phyloP scores from a whole-genome alignment of 2,797 vertebrate species.

The Holocentrus rufus region DNA sequence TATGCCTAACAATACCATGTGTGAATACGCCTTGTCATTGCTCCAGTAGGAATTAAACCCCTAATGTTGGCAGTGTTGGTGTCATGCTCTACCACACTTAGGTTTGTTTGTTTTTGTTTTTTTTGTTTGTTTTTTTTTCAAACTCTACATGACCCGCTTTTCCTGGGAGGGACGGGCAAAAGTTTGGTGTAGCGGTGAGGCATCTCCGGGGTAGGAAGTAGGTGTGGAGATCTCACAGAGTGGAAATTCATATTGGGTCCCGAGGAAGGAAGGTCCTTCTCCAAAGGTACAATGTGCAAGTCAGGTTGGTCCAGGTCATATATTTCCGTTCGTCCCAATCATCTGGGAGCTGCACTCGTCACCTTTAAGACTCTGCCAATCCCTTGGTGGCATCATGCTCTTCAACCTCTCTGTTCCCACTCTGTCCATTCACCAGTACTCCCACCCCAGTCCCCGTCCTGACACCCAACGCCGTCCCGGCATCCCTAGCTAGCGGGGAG shows the following conservation, averaged over 20 bases:
- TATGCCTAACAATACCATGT: no score
- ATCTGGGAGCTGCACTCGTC: not conserved
- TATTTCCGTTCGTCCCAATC: no score
- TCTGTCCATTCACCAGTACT: constrained; percentile 1
- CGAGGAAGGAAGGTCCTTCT: not conserved
- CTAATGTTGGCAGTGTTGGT: not conserved
- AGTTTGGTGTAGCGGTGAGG: not conserved
- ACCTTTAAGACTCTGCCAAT: not conserved
- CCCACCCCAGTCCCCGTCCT: not conserved
- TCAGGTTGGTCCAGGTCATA: no score
- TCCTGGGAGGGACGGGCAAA: not conserved
- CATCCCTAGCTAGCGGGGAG: constrained; percentile 27
- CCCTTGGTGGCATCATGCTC: not conserved
- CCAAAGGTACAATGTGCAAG: not conserved
- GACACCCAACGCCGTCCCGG: not conserved
- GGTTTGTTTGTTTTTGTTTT: not conserved
- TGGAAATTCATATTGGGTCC: not conserved
- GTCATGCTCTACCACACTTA: not conserved
- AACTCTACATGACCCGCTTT: not conserved
- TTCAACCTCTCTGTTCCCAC: not conserved
- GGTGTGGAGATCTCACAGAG: not conserved
- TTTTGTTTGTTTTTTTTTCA: not conserved
- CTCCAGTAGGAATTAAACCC: not conserved
- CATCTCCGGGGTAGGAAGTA: not conserved
- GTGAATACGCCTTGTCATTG: no score